Evolutionary conservation across 2,888 invertebrate genomes (phyloP).

Genomic region (Apotomis betuletana): DNA sequence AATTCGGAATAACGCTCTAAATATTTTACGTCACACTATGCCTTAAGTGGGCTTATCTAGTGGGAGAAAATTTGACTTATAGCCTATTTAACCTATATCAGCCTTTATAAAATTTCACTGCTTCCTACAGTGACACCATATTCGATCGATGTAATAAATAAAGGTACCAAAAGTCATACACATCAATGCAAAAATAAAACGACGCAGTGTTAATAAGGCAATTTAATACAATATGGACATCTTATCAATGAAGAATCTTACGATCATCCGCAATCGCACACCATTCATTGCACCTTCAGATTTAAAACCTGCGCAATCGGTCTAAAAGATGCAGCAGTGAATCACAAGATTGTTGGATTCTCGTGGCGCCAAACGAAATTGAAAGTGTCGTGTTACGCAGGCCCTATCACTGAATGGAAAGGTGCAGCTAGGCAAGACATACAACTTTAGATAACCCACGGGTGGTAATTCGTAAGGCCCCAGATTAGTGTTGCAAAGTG

Average conservation of each 20-base stretch:
- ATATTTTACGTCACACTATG: too few relatives aligned
- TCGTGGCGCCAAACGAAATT: constrained; percentile 27
- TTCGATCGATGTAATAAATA: constrained; percentile 52
- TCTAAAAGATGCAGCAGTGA: constrained; percentile 49
- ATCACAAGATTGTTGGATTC: constrained; percentile 19
- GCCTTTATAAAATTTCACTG: neutral
- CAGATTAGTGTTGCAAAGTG: too few relatives aligned
- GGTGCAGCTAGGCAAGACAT: constrained; percentile 53
- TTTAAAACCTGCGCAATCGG: accelerated
- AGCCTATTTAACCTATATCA: too few relatives aligned
- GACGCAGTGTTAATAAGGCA: constrained; percentile 52
- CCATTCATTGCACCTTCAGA: constrained; percentile 51
- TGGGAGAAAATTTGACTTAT: too few relatives aligned
- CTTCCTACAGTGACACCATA: constrained; percentile 27
- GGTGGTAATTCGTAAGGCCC: too few relatives aligned
- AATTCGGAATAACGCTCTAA: too few relatives aligned
- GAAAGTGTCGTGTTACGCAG: constrained; percentile 51
- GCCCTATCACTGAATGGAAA: constrained; percentile 80
- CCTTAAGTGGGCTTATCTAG: too few relatives aligned
- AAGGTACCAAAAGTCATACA: constrained; percentile 51
- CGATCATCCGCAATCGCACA: neutral
- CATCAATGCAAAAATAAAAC: constrained; percentile 62
- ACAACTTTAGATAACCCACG: too few relatives aligned
- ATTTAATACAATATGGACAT: constrained; percentile 57
- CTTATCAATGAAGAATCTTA: constrained; percentile 46